Conservation (phyloP, 2,797 vertebrate species). For the Numenius phaeopus region DNA sequence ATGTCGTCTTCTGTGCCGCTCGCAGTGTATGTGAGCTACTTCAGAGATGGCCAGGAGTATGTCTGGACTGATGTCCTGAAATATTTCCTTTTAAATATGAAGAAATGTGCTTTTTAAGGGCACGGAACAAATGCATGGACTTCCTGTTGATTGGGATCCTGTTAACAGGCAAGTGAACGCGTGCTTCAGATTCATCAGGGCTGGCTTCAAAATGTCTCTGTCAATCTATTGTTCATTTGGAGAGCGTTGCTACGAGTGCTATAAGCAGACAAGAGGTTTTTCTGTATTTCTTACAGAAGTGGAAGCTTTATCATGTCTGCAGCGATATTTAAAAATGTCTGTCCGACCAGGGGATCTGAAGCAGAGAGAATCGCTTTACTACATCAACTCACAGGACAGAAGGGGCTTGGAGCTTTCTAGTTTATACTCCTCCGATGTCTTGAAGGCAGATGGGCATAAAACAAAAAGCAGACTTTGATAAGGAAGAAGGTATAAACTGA, state of each 20-base stretch:
- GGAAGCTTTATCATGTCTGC: background rate
- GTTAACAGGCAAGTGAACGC: accelerated
- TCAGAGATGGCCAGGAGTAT: background rate
- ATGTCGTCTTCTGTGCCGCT: background rate
- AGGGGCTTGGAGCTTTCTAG: background rate
- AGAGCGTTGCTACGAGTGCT: accelerated
- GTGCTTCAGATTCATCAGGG: background rate
- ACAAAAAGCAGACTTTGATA: background rate
- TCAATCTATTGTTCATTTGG: background rate
- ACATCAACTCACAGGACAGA: background rate
- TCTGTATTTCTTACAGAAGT: accelerated
- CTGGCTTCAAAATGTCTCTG: background rate
- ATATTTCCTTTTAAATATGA: background rate
- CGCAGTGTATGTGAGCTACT: background rate
- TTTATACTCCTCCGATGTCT: background rate
- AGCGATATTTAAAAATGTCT: background rate
- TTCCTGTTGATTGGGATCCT: background rate
- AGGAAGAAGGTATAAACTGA: background rate
- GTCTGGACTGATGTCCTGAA: background rate
- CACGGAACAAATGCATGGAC: background rate
- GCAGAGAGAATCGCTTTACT: background rate
- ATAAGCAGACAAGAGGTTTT: background rate
- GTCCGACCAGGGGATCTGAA: background rate
- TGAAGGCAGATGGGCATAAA: background rate
- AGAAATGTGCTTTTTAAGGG: background rate